Evolutionary conservation across 2,888 invertebrate genomes (phyloP).

Genomic region (Microchrysa polita): DNA sequence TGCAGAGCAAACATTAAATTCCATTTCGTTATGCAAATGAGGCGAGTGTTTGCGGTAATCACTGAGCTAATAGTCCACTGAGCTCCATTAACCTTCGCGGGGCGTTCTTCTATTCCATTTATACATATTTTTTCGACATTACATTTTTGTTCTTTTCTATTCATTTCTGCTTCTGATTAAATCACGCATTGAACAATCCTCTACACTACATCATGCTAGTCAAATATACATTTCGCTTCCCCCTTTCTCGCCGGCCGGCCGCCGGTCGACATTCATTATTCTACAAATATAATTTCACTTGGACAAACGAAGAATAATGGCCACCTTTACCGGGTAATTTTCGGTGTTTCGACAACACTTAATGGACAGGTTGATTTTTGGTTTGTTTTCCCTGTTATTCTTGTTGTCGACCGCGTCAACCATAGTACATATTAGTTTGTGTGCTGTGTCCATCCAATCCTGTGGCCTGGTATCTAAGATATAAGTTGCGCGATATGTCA

Average conservation of each 20-base stretch:
- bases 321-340: constrained; percentile 34
- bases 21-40: constrained; percentile 28
- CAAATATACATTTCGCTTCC: not conserved
- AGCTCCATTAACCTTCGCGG: constrained; percentile 31
- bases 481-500: not conserved
- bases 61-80: not conserved
- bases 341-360: constrained; percentile 34
- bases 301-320: constrained; percentile 39
- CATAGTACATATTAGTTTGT: too few species aligned
- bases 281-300: not conserved
- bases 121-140: not conserved
- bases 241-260: constrained; percentile 13
- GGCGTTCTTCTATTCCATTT: constrained; percentile 4
- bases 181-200: constrained; percentile 38
- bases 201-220: not conserved
- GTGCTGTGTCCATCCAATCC: too few species aligned
- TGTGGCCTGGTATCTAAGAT: constrained; percentile 19
- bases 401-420: not conserved
- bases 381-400: not conserved
- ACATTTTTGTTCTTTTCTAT: constrained; percentile 33
- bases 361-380: constrained; percentile 33
- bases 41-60: not conserved
- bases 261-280: constrained; percentile 34
- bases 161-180: constrained; percentile 31
- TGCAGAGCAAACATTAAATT: constrained; percentile 14